Evolutionary conservation across 2,888 invertebrate species (phyloP), one percentile per base, ranked within the genome.

Genomic region (Suillia variegata): DNA sequence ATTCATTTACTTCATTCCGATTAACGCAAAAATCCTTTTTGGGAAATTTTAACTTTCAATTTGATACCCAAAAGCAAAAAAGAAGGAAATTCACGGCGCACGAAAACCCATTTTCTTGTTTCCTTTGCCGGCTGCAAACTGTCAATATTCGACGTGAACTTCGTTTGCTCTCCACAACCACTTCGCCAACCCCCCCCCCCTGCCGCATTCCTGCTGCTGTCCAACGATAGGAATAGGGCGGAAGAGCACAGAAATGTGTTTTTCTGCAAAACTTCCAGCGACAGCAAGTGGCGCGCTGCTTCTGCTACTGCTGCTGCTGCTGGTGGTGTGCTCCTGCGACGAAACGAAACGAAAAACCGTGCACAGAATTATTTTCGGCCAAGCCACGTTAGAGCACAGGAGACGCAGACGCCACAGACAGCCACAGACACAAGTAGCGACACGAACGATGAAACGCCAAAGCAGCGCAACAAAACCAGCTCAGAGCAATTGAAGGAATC

Each of bases 341-440:
- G n/a, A n/a, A n/a, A n/a, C 21, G 48, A 20, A 45, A 31, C 33
- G 59, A 58, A 59, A 65, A 67, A 61, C 55, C 48, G 55, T 55
- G 48, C 56, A 56, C 22, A 54, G 58, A 57, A 58, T 59, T 64
- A 62, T 56, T 69, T 65, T 68, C 59, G 63, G 63, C 65, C 62
- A 68, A 62, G n/a, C n/a, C 64, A 67, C 66, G 66, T 67, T 64
- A 63, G 64, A 67, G 64, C 66, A 64, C 62, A 68, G 63, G 62
- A 58, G 54, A 63, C 60, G 59, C n/a, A n/a, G n/a, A n/a, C n/a
- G n/a, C 54, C n/a, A n/a, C n/a, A n/a, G n/a, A n/a, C n/a, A n/a
- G n/a, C n/a, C 50, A 48, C 21, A 17, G 26, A 26, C 55, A 55
- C 48, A 10, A 20, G 33, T 34, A 55, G 33, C n/a, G n/a, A 61